A percentile compares a stretch with the other conserved stretches of the same genome.
Conservation (phyloP, 1,140 invertebrate species). For the Drosophila novamexicana region DNA sequence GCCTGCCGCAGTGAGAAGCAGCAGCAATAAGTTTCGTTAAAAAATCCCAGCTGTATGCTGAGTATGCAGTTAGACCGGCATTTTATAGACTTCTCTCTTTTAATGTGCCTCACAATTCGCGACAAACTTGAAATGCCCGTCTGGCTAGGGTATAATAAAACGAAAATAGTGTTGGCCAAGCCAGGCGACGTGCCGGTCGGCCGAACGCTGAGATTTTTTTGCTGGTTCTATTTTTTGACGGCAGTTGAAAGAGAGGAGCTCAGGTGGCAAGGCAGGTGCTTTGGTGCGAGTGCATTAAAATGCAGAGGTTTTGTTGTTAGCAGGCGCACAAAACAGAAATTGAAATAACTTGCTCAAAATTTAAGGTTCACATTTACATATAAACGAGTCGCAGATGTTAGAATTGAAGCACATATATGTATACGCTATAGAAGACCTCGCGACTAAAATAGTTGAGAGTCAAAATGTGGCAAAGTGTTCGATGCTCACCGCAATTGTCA, state of each 20-base stretch:
- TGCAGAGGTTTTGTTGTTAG: slow-evolving; percentile 55
- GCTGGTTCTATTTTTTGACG: neutral
- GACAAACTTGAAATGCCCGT: neutral
- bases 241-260: slow-evolving; percentile 2
- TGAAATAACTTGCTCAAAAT: slow-evolving; percentile 56
- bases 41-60: neutral
- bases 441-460: slow-evolving; percentile 24
- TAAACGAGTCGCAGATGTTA: slow-evolving; percentile 29
- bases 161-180: slow-evolving; percentile 35
- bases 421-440: neutral
- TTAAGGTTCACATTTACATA: slow-evolving; percentile 61
- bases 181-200: slow-evolving; percentile 44
- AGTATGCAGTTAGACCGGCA: neutral
- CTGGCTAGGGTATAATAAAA: slow-evolving; percentile 11
- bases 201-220: slow-evolving; percentile 47
- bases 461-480: slow-evolving; percentile 37
- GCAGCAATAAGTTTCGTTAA: neutral
- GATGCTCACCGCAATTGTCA: slow-evolving; percentile 76
- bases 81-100: neutral
- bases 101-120: neutral
- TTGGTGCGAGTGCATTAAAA: slow-evolving; percentile 57
- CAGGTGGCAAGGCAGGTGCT: slow-evolving; percentile 35
- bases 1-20: neutral
- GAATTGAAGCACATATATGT: neutral
- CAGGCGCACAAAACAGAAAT: slow-evolving; percentile 41